Evolutionary conservation across 2,113 vertebrate genomes (phyloP).

Genomic region (Crotalus viridis): DNA sequence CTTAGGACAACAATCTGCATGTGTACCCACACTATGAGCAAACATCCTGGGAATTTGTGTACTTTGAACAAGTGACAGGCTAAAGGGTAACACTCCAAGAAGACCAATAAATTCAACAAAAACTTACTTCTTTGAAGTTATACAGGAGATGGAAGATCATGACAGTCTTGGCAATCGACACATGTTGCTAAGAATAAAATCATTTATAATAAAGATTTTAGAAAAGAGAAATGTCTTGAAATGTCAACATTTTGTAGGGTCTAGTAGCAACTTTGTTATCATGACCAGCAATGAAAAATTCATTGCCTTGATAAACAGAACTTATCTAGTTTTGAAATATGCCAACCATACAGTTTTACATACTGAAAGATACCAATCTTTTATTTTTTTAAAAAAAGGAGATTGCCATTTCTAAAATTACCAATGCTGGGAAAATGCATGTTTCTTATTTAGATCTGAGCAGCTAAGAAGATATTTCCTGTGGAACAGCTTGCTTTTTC

Average conservation of each 20-base stretch:
- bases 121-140: background rate
- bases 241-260: background rate
- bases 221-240: background rate
- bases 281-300: background rate
- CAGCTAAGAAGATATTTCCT: conserved; percentile 37
- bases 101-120: background rate
- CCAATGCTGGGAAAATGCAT: conserved; percentile 29
- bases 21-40: background rate
- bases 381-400: conserved; percentile 27
- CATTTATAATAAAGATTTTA: background rate
- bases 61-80: background rate
- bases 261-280: background rate
- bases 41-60: background rate
- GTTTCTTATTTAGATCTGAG: conserved; percentile 42
- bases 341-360: background rate
- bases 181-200: background rate
- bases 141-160: background rate
- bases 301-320: background rate
- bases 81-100: background rate
- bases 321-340: background rate
- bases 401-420: conserved; percentile 47
- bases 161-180: background rate
- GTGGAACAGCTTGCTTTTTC: conserved; percentile 3
- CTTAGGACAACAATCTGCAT: background rate
- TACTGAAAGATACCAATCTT: conserved; percentile 2